Conservation (phyloP, 2,888 invertebrate species). For the Linnaemya vulpina region DNA sequence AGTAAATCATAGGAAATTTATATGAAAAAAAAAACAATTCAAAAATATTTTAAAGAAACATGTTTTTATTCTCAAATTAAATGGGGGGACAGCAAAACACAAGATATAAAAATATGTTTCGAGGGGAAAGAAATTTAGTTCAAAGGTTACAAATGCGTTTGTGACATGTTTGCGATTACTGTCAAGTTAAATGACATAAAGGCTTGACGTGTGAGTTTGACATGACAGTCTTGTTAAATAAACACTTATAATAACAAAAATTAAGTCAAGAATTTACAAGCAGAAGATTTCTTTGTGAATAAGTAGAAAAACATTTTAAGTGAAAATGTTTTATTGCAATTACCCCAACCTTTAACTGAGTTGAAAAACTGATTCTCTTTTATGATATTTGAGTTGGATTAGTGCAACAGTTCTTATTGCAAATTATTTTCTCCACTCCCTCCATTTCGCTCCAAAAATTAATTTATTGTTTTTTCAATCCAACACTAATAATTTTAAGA, state of each 20-base stretch:
- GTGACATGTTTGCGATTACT: slow-evolving; percentile 70
- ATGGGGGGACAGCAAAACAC: not conserved
- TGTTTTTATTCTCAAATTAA: not conserved
- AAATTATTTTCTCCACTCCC: no score
- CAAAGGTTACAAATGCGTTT: slow-evolving; percentile 61
- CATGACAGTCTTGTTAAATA: slow-evolving; percentile 42
- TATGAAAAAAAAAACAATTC: not conserved
- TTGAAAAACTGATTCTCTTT: no score
- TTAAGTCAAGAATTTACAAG: slow-evolving; percentile 34
- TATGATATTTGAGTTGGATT: no score
- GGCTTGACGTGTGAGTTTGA: slow-evolving; percentile 54
- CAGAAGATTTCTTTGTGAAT: no score
- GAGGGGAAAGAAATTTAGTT: slow-evolving; percentile 7
- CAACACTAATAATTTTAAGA: no score
- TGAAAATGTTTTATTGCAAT: no score
- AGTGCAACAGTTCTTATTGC: not conserved
- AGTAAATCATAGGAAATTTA: slow-evolving; percentile 40
- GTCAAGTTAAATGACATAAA: slow-evolving; percentile 69
- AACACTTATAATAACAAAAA: slow-evolving; percentile 1
- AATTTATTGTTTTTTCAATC: no score
- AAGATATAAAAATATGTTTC: not conserved
- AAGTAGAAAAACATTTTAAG: not conserved
- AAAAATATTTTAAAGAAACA: not conserved
- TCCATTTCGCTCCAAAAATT: no score
- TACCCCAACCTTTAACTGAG: no score